Percentiles rank a stretch among this genome's conserved stretches.
Evolutionary conservation across 2,797 vertebrate species (phyloP).

Genomic region (Paramormyrops hopkinsi): DNA sequence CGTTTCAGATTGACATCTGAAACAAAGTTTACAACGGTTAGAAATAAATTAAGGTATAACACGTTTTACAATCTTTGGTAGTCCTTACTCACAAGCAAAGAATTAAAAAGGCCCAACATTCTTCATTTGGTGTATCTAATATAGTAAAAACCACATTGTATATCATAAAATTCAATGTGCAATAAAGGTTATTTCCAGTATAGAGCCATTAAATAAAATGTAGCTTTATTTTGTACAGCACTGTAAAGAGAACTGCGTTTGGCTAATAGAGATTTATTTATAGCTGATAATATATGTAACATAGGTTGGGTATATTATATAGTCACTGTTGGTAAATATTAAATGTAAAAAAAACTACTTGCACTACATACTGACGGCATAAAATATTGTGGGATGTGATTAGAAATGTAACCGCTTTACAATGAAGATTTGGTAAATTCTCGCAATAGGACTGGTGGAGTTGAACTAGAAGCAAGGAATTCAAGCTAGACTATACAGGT

Average conservation of each 20-base stretch:
- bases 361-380: slow-evolving; percentile 21
- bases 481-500: not conserved
- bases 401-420: not conserved
- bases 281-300: not conserved
- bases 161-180: not conserved
- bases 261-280: not conserved
- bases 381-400: not conserved
- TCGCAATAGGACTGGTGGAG: not conserved
- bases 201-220: slow-evolving; percentile 12
- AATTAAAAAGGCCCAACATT: slow-evolving; percentile 11
- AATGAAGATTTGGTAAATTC: not conserved
- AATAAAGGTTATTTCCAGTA: slow-evolving; percentile 14
- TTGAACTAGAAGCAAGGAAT: not conserved
- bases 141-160: not conserved
- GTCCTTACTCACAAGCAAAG: not conserved
- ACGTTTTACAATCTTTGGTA: slow-evolving; percentile 26
- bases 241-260: not conserved
- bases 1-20: slow-evolving; percentile 18
- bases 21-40: slow-evolving; percentile 25
- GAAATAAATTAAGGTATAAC: slow-evolving; percentile 18
- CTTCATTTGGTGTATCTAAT: slow-evolving; percentile 38
- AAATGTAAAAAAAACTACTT: slow-evolving; percentile 29
- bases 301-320: not conserved
- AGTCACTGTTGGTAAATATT: slow-evolving; percentile 2
- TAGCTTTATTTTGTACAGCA: not conserved